These are phyloP conservation scores for Carcinoscorpius rotundicauda DNA, from an alignment of 1,140 invertebrate species.

Conservation along the genomic window DNA sequence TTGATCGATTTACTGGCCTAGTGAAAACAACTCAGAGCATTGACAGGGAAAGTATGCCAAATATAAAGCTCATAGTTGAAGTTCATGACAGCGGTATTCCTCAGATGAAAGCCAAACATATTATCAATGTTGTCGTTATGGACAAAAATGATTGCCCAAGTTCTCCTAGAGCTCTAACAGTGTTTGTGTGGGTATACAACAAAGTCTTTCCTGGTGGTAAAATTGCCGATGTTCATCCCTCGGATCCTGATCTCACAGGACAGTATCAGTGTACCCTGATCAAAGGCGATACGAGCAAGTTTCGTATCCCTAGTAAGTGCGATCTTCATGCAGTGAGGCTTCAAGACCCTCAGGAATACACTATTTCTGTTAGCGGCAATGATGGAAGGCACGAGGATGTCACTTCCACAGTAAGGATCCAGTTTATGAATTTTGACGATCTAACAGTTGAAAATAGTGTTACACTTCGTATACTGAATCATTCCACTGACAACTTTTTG, in stretches of 20 bases:
- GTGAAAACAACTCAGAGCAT: constrained; percentile 37
- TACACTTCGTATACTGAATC: constrained; percentile 55
- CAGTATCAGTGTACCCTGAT: constrained; percentile 74
- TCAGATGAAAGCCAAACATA: constrained; percentile 60
- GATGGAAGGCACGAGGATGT: constrained; percentile 79
- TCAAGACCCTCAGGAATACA: constrained; percentile 32
- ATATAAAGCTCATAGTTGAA: constrained; percentile 59
- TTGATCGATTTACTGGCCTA: constrained; percentile 65
- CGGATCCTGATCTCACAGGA: constrained; percentile 74
- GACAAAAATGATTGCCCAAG: constrained; percentile 91
- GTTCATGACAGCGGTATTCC: constrained; percentile 80
- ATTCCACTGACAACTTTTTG: constrained; percentile 59
- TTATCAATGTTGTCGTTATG: constrained; percentile 57
- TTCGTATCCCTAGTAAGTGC: constrained; percentile 60
- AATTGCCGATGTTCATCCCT: constrained; percentile 79
- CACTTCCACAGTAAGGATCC: constrained; percentile 63
- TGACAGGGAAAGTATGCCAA: constrained; percentile 40
- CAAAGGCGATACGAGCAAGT: constrained; percentile 36
- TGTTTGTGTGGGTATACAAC: constrained; percentile 64
- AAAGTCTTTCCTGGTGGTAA: constrained; percentile 49
- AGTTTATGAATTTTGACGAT: constrained; percentile 67
- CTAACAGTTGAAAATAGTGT: constrained; percentile 67
- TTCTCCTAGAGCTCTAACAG: constrained; percentile 60
- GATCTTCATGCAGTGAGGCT: constrained; percentile 47
- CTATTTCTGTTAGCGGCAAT: constrained; percentile 66